These are phyloP conservation scores for Poeciliopsis retropinna DNA, from an alignment of 2,113 vertebrate genomes.

Conservation along the genomic window DNA sequence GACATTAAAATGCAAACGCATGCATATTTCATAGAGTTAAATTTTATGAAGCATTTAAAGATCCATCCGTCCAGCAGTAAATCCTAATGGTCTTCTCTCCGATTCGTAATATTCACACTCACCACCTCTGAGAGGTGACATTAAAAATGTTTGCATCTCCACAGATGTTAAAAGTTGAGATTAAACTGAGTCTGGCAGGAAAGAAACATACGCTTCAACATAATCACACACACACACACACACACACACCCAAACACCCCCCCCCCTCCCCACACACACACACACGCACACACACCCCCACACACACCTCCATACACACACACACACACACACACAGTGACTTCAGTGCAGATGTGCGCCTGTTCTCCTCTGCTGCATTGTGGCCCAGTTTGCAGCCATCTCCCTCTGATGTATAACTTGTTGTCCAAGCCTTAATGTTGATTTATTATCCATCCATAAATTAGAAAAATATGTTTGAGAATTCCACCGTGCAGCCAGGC, in stretches of 20 bases:
- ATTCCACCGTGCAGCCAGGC: conserved; percentile 96
- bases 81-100: conserved; percentile 81
- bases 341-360: conserved; percentile 75
- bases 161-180: conserved; percentile 71
- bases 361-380: conserved; percentile 80
- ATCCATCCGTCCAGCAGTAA: conserved; percentile 80
- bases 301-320: conserved; percentile 24
- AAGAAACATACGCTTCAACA: conserved; percentile 51
- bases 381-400: conserved; percentile 95
- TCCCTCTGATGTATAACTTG: conserved; percentile 99
- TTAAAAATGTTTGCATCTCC: conserved; percentile 77
- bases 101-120: conserved; percentile 79
- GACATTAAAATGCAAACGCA: conserved; percentile 84
- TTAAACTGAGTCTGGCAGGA: conserved; percentile 63
- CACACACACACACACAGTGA: conserved; percentile 37
- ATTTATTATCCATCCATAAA: conserved; percentile 99
- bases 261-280: conserved; percentile 24
- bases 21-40: conserved; percentile 82
- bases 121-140: conserved; percentile 73
- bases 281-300: conserved; percentile 31
- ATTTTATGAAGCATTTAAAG: conserved; percentile 86
- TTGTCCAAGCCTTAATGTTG: conserved; percentile 99
- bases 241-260: conserved; percentile 20
- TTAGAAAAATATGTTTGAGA: conserved; percentile 99
- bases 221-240: conserved; percentile 35